These are phyloP conservation scores for Lepus timidus DNA, from an alignment of 2,113 vertebrate species.

Conservation along the genomic window DNA sequence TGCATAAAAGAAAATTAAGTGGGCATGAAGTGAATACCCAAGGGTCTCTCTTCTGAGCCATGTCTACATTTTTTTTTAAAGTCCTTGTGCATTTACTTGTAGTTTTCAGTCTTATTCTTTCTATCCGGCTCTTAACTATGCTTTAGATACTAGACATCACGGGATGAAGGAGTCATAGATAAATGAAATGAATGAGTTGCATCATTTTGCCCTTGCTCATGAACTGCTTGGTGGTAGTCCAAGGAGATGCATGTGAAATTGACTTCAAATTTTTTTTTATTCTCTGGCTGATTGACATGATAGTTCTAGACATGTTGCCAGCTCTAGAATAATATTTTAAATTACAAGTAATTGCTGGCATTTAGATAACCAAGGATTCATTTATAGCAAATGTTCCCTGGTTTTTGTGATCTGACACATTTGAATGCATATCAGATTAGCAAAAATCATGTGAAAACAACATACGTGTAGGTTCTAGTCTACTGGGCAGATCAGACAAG, in stretches of 20 bases:
- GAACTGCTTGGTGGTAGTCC: background rate
- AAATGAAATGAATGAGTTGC: background rate
- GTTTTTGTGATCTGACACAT: background rate
- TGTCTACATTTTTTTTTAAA: no score
- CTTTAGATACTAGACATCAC: background rate
- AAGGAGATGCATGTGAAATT: background rate
- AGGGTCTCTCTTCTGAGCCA: background rate
- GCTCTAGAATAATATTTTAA: constrained; percentile 37
- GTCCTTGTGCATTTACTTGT: background rate
- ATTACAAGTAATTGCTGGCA: constrained; percentile 60
- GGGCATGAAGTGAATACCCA: background rate
- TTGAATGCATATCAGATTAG: constrained; percentile 22
- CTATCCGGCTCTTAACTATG: background rate
- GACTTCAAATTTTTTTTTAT: background rate
- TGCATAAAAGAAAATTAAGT: constrained; percentile 31
- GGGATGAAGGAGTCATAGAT: background rate
- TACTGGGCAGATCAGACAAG: constrained; percentile 82
- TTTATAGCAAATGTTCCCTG: constrained; percentile 63
- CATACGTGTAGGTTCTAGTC: constrained; percentile 72
- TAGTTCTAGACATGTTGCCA: background rate
- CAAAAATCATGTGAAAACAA: constrained; percentile 72
- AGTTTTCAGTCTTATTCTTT: background rate
- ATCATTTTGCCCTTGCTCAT: background rate
- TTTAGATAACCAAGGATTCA: constrained; percentile 44
- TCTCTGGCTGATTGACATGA: background rate